Evolutionary conservation across 2,888 invertebrate genomes (phyloP).

Genomic region (Noctuana brunneofusca): DNA sequence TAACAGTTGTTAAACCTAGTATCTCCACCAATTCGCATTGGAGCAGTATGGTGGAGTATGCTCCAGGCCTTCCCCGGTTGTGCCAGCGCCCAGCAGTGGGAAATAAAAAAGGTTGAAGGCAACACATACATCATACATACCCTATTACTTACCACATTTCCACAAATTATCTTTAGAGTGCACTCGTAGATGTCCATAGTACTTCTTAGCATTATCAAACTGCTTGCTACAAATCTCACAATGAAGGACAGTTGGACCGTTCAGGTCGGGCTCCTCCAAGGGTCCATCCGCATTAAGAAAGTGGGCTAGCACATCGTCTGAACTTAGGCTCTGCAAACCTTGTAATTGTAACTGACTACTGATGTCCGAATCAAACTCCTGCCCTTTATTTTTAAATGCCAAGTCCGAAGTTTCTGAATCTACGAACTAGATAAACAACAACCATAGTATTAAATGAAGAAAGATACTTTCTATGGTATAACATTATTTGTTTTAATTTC

Average conservation of each 20-base stretch:
- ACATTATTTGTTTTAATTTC: not conserved
- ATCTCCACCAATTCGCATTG: too few relatives aligned
- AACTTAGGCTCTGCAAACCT: constrained; percentile 51
- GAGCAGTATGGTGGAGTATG: too few relatives aligned
- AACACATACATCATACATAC: not conserved
- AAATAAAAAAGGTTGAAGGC: too few relatives aligned
- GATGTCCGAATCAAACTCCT: constrained; percentile 61
- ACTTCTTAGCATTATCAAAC: constrained; percentile 76
- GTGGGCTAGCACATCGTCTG: constrained; percentile 72
- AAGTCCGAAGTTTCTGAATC: constrained; percentile 62
- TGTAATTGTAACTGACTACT: constrained; percentile 56
- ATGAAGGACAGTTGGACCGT: constrained; percentile 70
- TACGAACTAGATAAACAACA: constrained; percentile 59
- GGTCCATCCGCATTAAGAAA: constrained; percentile 70
- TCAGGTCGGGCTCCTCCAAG: constrained; percentile 71
- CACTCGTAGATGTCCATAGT: constrained; percentile 73
- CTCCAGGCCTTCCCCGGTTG: too few relatives aligned
- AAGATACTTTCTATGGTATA: not conserved
- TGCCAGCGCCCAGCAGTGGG: too few relatives aligned
- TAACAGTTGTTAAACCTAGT: too few relatives aligned
- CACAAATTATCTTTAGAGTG: constrained; percentile 75
- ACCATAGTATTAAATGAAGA: constrained; percentile 8
- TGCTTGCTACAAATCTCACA: constrained; percentile 75
- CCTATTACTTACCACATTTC: constrained; percentile 64
- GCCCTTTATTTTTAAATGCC: constrained; percentile 49